Percentiles rank a stretch among this genome's conserved stretches.
These are phyloP conservation scores for Odobenus rosmarus DNA, from an alignment of 2,113 vertebrate species.

Conservation along the genomic window DNA sequence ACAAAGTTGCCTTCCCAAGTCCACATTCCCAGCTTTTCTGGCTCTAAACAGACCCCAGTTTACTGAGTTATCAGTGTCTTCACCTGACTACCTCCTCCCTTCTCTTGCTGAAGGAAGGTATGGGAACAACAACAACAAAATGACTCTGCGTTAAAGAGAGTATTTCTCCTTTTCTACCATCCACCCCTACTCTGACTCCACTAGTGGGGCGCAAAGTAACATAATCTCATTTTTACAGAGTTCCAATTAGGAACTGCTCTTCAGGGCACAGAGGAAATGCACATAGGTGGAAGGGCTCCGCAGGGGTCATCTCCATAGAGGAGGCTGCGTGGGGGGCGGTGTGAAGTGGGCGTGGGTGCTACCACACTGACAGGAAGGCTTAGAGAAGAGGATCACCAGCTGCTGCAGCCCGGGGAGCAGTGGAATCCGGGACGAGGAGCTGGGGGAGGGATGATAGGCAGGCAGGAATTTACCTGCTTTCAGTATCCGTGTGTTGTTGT, in stretches of 20 bases:
- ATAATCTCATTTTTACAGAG: slow-evolving; percentile 82
- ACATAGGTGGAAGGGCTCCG: slow-evolving; percentile 5
- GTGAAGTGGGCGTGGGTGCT: slow-evolving; percentile 69
- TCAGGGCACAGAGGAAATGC: slow-evolving; percentile 69
- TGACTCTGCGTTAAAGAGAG: background rate
- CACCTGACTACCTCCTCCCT: background rate
- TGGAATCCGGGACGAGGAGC: background rate
- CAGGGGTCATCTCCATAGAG: slow-evolving; percentile 39
- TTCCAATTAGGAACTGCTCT: slow-evolving; percentile 76
- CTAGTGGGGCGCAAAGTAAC: background rate
- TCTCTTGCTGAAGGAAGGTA: background rate
- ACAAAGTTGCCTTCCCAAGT: background rate
- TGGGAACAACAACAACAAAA: background rate
- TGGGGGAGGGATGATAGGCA: background rate
- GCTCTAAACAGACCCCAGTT: background rate
- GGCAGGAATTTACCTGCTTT: slow-evolving; percentile 61
- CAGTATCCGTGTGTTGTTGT: slow-evolving; percentile 87
- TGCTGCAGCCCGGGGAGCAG: background rate
- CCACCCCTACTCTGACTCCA: background rate
- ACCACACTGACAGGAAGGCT: slow-evolving; percentile 39
- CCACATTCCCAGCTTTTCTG: background rate
- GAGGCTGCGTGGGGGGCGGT: background rate
- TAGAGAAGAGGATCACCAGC: background rate
- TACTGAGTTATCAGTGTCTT: background rate
- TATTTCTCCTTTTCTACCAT: background rate